Conservation (phyloP, 2,113 vertebrate genomes). For the Parotia lawesii region DNA sequence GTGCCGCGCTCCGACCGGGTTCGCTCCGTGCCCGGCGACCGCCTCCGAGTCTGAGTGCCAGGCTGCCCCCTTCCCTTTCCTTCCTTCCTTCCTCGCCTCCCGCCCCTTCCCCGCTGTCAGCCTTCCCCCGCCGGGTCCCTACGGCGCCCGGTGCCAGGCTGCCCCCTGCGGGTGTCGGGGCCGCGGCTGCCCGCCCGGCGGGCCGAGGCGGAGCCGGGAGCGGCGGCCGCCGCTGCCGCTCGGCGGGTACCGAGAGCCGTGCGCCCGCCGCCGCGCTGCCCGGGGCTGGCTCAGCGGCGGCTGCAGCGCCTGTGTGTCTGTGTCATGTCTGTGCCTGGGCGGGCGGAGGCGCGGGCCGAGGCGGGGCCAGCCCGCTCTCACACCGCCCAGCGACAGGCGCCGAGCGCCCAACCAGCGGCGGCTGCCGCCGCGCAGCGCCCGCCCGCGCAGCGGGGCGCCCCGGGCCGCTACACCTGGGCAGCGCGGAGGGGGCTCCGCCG, state of each 20-base stretch:
- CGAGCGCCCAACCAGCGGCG: constrained; percentile 13
- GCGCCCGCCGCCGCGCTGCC: constrained; percentile 10
- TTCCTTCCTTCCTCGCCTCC: constrained; percentile 29
- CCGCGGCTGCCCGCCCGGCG: neutral
- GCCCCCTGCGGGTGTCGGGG: constrained; percentile 23
- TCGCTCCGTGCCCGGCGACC: constrained; percentile 9
- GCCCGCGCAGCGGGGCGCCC: too few relatives aligned
- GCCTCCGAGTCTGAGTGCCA: neutral
- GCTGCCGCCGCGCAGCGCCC: neutral
- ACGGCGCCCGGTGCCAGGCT: constrained; percentile 25
- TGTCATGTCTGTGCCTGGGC: constrained; percentile 65
- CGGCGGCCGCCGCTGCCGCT: neutral
- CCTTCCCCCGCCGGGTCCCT: constrained; percentile 25
- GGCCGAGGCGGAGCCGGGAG: constrained; percentile 6
- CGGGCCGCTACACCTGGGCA: neutral
- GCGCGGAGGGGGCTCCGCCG: neutral
- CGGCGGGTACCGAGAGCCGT: neutral
- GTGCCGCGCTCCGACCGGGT: constrained; percentile 39
- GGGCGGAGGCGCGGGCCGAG: constrained; percentile 44
- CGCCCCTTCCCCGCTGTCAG: constrained; percentile 35
- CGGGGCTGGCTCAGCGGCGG: constrained; percentile 31
- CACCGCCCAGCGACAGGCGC: constrained; percentile 34
- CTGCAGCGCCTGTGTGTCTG: constrained; percentile 68
- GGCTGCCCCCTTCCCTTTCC: constrained; percentile 36
- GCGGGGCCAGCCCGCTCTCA: constrained; percentile 15